Percentiles rank a stretch among this genome's conserved stretches.
Conservation (phyloP, 2,113 vertebrate genomes). For the Climacteris rufus region DNA sequence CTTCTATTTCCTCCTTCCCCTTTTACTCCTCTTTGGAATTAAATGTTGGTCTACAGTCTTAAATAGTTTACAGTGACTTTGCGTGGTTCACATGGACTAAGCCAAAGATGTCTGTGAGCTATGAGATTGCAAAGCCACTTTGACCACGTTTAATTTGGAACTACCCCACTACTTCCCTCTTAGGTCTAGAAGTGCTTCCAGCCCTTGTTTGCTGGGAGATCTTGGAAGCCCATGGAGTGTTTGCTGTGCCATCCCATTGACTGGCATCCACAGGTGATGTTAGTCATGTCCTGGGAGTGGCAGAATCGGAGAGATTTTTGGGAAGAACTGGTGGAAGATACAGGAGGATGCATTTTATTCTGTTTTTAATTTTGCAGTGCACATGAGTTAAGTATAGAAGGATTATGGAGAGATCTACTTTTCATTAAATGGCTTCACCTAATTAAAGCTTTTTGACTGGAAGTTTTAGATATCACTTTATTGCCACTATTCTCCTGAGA, state of each 20-base stretch:
- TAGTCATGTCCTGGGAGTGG: too few species aligned
- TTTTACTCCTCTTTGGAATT: not conserved
- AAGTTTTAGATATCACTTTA: not conserved
- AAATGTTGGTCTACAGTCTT: not conserved
- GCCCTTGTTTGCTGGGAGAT: not conserved
- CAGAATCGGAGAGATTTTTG: not conserved
- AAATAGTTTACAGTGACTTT: not conserved
- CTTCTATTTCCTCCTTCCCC: not conserved
- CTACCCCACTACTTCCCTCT: not conserved
- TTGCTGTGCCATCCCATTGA: not conserved
- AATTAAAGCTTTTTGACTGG: not conserved
- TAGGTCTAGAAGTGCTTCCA: not conserved
- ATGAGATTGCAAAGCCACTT: not conserved
- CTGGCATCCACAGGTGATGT: not conserved
- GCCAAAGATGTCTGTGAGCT: not conserved
- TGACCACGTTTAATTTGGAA: not conserved
- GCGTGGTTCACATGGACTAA: not conserved
- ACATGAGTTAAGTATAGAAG: not conserved
- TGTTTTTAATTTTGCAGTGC: not conserved
- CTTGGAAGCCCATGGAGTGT: not conserved
- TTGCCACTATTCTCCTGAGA: not conserved
- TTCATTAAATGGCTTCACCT: not conserved
- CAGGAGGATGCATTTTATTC: not conserved
- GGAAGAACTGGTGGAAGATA: not conserved
- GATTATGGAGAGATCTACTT: not conserved